phyloP scores from a whole-genome alignment of 2,113 vertebrate genomes.

The Engystomops pustulosus region DNA sequence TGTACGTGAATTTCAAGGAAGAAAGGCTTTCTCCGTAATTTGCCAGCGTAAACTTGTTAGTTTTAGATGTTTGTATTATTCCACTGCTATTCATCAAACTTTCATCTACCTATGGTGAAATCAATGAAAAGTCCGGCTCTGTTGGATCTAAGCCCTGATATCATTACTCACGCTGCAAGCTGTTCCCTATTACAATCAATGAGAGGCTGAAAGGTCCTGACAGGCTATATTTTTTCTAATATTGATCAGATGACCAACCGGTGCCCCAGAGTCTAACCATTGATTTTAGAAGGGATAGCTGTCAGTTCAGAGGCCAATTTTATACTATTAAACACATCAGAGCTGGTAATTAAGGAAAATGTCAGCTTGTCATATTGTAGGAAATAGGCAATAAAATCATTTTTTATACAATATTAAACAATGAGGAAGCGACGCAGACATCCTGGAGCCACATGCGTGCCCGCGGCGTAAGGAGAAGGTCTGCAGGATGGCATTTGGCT shows the following conservation, averaged over 20 bases:
- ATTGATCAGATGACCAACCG: slow-evolving; percentile 80
- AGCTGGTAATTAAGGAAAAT: slow-evolving; percentile 76
- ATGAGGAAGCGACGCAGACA: slow-evolving; percentile 62
- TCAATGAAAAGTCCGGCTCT: slow-evolving; percentile 66
- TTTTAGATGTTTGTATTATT: slow-evolving; percentile 56
- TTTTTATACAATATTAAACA: slow-evolving; percentile 66
- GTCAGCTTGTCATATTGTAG: slow-evolving; percentile 70
- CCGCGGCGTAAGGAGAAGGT: not conserved
- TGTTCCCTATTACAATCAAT: slow-evolving; percentile 74
- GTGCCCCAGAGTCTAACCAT: slow-evolving; percentile 76
- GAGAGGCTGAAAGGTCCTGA: slow-evolving; percentile 72
- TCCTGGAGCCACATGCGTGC: slow-evolving; percentile 50
- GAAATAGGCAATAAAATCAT: slow-evolving; percentile 63
- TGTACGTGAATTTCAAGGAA: not conserved
- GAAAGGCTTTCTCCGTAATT: slow-evolving; percentile 23
- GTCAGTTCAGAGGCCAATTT: slow-evolving; percentile 71
- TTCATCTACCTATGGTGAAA: slow-evolving; percentile 66
- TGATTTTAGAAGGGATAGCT: slow-evolving; percentile 73
- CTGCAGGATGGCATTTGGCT: not conserved
- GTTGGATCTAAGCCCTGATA: slow-evolving; percentile 66
- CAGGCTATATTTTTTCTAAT: slow-evolving; percentile 70
- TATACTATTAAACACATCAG: slow-evolving; percentile 73
- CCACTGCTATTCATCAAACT: slow-evolving; percentile 64
- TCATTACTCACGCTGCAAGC: slow-evolving; percentile 72
- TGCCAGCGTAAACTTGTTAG: slow-evolving; percentile 50